Conservation (phyloP, 1,140 invertebrate genomes). For the Trachymyrmex cornetzi region DNA sequence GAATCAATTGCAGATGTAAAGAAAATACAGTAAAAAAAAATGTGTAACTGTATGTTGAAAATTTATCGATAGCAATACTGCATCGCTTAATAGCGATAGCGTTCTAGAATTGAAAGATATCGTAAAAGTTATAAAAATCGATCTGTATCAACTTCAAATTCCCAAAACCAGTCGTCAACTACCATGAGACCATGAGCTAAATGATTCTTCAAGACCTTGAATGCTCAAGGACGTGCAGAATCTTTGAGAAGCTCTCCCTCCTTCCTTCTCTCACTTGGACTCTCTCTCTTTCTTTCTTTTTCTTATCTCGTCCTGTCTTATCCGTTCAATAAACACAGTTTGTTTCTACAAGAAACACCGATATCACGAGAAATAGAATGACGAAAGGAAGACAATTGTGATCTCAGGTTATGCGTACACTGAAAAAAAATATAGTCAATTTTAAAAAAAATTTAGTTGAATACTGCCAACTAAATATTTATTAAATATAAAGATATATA, state of each 20-base stretch:
- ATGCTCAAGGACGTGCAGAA: slow-evolving; percentile 37
- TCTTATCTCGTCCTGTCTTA: slow-evolving; percentile 40
- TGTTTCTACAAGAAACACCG: slow-evolving; percentile 67
- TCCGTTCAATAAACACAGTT: slow-evolving; percentile 49
- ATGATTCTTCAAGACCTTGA: slow-evolving; percentile 58
- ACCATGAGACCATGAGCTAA: slow-evolving; percentile 26
- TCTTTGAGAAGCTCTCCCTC: background rate
- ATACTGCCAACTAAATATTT: too few relatives aligned
- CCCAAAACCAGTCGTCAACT: slow-evolving; percentile 43
- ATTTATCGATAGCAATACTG: too few relatives aligned
- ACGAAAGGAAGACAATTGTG: slow-evolving; percentile 78
- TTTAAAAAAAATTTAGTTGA: too few relatives aligned
- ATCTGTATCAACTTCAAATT: slow-evolving; percentile 22
- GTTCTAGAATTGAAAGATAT: background rate
- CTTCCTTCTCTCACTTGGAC: slow-evolving; percentile 11
- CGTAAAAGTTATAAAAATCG: background rate
- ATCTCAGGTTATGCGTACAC: slow-evolving; percentile 74
- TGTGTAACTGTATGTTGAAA: background rate
- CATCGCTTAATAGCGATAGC: too few relatives aligned
- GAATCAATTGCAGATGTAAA: too few relatives aligned
- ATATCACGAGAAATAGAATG: slow-evolving; percentile 69
- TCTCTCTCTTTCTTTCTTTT: background rate
- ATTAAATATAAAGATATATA: too few relatives aligned
- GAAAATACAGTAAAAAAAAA: background rate
- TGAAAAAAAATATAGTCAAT: too few relatives aligned